Percentiles rank a stretch among this genome's conserved stretches.
These are phyloP conservation scores for Limnodromus scolopaceus DNA, from an alignment of 2,797 vertebrate genomes.

Conservation along the genomic window DNA sequence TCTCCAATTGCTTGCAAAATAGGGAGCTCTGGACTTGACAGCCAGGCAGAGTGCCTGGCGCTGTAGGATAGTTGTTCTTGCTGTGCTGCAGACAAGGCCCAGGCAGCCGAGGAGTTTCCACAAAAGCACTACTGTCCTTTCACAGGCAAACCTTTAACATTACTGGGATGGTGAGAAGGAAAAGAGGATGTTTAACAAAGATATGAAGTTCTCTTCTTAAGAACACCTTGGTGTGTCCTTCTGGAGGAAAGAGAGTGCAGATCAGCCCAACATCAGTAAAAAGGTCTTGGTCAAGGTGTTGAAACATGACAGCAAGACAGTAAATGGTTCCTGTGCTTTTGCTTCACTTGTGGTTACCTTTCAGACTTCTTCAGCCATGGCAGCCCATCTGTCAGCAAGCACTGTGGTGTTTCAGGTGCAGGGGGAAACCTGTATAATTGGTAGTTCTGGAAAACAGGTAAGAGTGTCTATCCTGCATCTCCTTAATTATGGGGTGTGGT, in stretches of 20 bases:
- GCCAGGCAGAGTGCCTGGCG: not conserved
- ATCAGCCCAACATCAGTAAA: not conserved
- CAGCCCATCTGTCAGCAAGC: not conserved
- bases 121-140: not conserved
- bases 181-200: not conserved
- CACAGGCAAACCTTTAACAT: not conserved
- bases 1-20: not conserved
- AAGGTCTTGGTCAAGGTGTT: not conserved
- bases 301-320: not conserved
- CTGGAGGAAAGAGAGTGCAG: not conserved
- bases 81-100: not conserved
- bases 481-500: not conserved
- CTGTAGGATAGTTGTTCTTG: not conserved
- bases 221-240: not conserved
- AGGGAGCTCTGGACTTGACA: not conserved
- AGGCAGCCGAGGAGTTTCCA: not conserved
- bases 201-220: not conserved
- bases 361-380: not conserved
- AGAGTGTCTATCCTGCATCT: not conserved
- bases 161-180: not conserved
- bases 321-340: not conserved
- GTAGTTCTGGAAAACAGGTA: not conserved
- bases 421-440: not conserved
- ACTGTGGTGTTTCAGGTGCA: not conserved
- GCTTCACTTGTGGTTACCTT: not conserved